Evolutionary conservation across 2,888 invertebrate genomes (phyloP).

Genomic region (Amphipyra tragopoginis): DNA sequence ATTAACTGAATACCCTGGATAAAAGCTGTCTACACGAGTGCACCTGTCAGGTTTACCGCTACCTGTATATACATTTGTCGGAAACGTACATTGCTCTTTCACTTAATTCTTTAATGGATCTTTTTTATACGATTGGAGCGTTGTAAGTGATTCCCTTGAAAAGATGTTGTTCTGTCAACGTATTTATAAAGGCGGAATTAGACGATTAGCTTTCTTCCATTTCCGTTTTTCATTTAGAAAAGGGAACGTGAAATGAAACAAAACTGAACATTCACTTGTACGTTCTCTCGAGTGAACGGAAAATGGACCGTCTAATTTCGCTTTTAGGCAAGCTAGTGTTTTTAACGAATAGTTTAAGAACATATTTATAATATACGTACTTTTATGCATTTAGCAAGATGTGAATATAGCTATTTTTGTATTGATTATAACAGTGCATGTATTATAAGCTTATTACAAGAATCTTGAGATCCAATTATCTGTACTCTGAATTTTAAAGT

Average conservation of each 20-base stretch:
- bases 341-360: background rate
- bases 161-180: background rate
- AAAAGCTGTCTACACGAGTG: no score
- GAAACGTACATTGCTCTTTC: conserved; percentile 1
- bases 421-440: conserved; percentile 7
- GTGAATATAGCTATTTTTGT: conserved; percentile 30
- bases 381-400: conserved; percentile 14
- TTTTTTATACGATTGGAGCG: conserved; percentile 17
- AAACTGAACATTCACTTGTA: no score
- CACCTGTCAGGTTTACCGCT: background rate
- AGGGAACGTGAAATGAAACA: no score
- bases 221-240: no score
- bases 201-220: no score
- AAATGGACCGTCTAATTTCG: no score
- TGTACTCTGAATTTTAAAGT: background rate
- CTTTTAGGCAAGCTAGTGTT: no score
- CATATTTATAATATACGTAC: background rate
- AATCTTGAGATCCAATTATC: background rate
- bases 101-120: conserved; percentile 3
- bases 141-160: background rate
- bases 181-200: no score
- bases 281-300: no score
- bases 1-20: no score
- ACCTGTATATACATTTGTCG: background rate
- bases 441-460: background rate